These are phyloP conservation scores for Mesorhabditis belari DNA, from an alignment of 2,888 invertebrate species.

Conservation along the genomic window DNA sequence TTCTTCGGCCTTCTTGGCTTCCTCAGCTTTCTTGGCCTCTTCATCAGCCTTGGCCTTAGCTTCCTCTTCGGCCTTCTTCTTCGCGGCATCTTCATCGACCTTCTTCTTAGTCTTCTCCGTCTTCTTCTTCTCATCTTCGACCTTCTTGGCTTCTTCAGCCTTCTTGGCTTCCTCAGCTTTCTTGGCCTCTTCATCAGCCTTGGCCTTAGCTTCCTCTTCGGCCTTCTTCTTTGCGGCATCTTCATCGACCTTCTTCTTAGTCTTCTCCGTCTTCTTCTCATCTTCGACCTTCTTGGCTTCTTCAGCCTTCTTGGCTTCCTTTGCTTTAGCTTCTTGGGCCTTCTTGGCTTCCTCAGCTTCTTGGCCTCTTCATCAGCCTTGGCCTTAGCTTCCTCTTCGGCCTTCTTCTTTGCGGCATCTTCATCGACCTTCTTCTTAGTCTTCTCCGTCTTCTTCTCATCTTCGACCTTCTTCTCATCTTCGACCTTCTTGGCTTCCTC, in stretches of 20 bases:
- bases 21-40: background rate
- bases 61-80: constrained; percentile 7
- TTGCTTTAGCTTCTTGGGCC: constrained; percentile 3
- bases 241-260: background rate
- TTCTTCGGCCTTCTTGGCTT: background rate
- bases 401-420: background rate
- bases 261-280: background rate
- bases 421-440: background rate
- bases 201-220: background rate
- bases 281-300: constrained; percentile 5
- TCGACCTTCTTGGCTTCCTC: constrained; percentile 5
- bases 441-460: background rate
- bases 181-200: background rate
- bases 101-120: background rate
- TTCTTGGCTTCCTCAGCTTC: background rate
- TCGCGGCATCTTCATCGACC: background rate
- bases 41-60: background rate
- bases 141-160: background rate
- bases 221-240: background rate
- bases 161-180: background rate
- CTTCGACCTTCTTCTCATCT: constrained; percentile 1
- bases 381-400: background rate
- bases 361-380: background rate
- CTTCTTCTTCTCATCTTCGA: background rate
- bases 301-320: background rate